Evolutionary conservation across 2,797 vertebrate species (phyloP).

Genomic region (Poliocrania exsul): DNA sequence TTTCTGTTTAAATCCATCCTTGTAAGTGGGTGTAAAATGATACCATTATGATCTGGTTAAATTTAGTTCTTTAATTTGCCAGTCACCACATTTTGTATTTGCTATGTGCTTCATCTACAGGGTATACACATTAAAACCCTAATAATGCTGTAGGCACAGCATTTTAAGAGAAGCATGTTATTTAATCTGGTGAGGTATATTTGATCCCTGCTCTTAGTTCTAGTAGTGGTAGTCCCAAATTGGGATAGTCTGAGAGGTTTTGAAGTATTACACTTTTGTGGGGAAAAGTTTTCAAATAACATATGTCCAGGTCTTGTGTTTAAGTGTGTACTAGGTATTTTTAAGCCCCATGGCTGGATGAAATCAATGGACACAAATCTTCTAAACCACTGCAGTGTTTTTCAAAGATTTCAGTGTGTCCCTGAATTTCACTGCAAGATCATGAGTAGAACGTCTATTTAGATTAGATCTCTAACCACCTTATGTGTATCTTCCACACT

Average conservation of each 20-base stretch:
- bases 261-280: slow-evolving; percentile 38
- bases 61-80: slow-evolving; percentile 35
- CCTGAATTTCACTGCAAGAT: neutral
- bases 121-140: neutral
- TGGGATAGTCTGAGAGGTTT: neutral
- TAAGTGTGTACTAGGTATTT: neutral
- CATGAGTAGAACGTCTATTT: neutral
- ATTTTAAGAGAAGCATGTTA: neutral
- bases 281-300: slow-evolving; percentile 18
- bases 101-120: neutral
- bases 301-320: neutral
- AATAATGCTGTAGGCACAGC: neutral
- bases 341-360: neutral
- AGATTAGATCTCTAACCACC: neutral
- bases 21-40: slow-evolving; percentile 6
- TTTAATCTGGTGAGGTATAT: slow-evolving; percentile 45
- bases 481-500: neutral
- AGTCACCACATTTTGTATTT: slow-evolving; percentile 20
- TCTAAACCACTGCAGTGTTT: neutral
- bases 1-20: neutral
- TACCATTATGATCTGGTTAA: slow-evolving; percentile 35
- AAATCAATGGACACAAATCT: neutral
- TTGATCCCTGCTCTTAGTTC: slow-evolving; percentile 39
- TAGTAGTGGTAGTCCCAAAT: neutral
- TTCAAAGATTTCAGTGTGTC: neutral